A percentile compares a stretch with the other conserved stretches of the same genome.
Conservation (phyloP, 2,888 invertebrate species). For the Luffia ferchaultella region DNA sequence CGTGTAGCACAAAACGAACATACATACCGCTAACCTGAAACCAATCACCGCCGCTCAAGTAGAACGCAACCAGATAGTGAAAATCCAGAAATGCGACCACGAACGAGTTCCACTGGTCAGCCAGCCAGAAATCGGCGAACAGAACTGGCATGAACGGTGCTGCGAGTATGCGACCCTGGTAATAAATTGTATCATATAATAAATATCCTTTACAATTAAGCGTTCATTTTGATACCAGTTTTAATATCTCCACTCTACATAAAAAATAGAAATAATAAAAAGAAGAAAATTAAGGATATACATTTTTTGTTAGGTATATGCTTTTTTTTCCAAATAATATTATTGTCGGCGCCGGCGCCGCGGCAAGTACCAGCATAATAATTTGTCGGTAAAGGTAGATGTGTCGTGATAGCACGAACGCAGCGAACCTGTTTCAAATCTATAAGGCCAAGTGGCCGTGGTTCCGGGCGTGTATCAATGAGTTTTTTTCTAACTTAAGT, state of each 20-base stretch:
- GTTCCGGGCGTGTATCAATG: too few species aligned
- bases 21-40: slow-evolving; percentile 63
- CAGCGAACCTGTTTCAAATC: too few species aligned
- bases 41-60: slow-evolving; percentile 81
- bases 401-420: too few species aligned
- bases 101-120: slow-evolving; percentile 96
- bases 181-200: slow-evolving; percentile 5
- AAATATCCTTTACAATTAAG: not conserved
- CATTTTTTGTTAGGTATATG: too few species aligned
- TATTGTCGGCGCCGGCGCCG: too few species aligned
- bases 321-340: too few species aligned
- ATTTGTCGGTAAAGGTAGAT: too few species aligned
- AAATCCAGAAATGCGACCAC: slow-evolving; percentile 90
- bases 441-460: too few species aligned
- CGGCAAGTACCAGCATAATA: too few species aligned
- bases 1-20: not conserved
- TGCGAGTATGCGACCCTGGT: slow-evolving; percentile 80
- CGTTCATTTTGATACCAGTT: slow-evolving; percentile 4
- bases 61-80: slow-evolving; percentile 94
- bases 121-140: slow-evolving; percentile 99
- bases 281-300: too few species aligned
- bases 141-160: slow-evolving; percentile 94
- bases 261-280: slow-evolving; percentile 11
- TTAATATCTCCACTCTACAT: too few species aligned
- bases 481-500: too few species aligned